A percentile compares a stretch with the other conserved stretches of the same genome.
Evolutionary conservation across 2,888 invertebrate species (phyloP).

Genomic region (Troides oblongomaculatus): DNA sequence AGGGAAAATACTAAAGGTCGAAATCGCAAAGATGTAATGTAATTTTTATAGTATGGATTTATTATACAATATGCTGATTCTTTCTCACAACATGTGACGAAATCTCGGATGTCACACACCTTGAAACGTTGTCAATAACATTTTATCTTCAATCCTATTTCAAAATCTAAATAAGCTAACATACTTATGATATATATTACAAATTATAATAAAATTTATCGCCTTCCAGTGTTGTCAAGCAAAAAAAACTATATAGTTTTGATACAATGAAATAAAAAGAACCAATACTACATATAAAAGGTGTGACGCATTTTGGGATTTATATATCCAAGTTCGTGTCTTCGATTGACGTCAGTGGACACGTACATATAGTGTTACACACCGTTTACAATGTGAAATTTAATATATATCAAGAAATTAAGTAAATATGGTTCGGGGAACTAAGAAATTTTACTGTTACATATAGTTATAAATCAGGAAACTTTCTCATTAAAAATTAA

Average conservation of each 20-base stretch:
- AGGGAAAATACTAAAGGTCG: too few relatives aligned
- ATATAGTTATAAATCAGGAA: not conserved
- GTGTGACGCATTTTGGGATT: slow-evolving; percentile 25
- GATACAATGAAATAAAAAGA: too few relatives aligned
- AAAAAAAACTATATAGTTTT: too few relatives aligned
- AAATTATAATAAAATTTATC: slow-evolving; percentile 1
- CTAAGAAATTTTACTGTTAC: not conserved
- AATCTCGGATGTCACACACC: too few relatives aligned
- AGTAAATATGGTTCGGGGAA: not conserved
- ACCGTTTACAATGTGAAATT: slow-evolving; percentile 23
- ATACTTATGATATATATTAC: not conserved
- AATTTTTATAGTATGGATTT: too few relatives aligned
- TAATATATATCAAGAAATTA: slow-evolving; percentile 10
- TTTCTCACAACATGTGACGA: too few relatives aligned
- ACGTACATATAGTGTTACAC: slow-evolving; percentile 9
- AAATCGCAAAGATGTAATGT: too few relatives aligned
- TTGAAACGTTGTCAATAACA: too few relatives aligned
- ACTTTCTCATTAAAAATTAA: too few relatives aligned
- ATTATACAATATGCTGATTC: too few relatives aligned
- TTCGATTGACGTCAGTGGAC: slow-evolving; percentile 27
- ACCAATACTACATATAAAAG: not conserved
- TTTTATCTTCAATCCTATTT: too few relatives aligned
- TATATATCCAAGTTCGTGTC: slow-evolving; percentile 17
- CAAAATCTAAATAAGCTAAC: not conserved
- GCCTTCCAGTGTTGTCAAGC: not conserved